Percentiles rank a stretch among this genome's conserved stretches.
Conservation (phyloP, 2,888 invertebrate genomes). For the Acrocera orbiculus region DNA sequence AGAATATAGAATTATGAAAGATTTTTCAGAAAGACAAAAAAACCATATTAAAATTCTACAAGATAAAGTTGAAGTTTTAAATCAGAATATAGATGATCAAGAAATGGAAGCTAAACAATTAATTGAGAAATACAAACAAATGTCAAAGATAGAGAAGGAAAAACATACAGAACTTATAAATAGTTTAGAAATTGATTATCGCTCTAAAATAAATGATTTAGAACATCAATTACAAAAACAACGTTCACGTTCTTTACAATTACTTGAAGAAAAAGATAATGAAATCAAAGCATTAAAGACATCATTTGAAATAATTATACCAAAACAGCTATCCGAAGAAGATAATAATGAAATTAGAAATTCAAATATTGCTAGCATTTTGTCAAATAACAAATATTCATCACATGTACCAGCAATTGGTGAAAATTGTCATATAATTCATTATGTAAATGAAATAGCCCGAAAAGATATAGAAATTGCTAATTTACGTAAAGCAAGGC, state of each 20-base stretch:
- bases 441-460: slow-evolving; percentile 68
- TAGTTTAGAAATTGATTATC: slow-evolving; percentile 34
- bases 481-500: slow-evolving; percentile 51
- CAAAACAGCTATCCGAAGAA: slow-evolving; percentile 18
- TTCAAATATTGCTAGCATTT: slow-evolving; percentile 14
- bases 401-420: slow-evolving; percentile 20
- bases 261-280: slow-evolving; percentile 66
- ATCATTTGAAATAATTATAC: slow-evolving; percentile 36
- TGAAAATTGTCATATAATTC: slow-evolving; percentile 59
- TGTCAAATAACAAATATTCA: slow-evolving; percentile 19
- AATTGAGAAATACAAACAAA: slow-evolving; percentile 39
- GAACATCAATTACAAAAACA: slow-evolving; percentile 64
- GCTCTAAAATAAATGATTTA: slow-evolving; percentile 37
- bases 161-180: slow-evolving; percentile 24
- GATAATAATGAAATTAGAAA: not conserved
- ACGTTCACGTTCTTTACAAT: slow-evolving; percentile 54
- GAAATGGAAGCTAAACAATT: slow-evolving; percentile 43
- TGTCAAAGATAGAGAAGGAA: slow-evolving; percentile 21
- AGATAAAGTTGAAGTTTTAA: slow-evolving; percentile 45
- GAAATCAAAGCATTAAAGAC: slow-evolving; percentile 44
- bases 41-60: slow-evolving; percentile 46
- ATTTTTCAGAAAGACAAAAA: slow-evolving; percentile 31
- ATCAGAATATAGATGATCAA: slow-evolving; percentile 42
- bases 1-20: slow-evolving; percentile 18
- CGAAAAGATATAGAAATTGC: slow-evolving; percentile 62